phyloP scores from a whole-genome alignment of 2,113 vertebrate species.

The Cettia cetti region DNA sequence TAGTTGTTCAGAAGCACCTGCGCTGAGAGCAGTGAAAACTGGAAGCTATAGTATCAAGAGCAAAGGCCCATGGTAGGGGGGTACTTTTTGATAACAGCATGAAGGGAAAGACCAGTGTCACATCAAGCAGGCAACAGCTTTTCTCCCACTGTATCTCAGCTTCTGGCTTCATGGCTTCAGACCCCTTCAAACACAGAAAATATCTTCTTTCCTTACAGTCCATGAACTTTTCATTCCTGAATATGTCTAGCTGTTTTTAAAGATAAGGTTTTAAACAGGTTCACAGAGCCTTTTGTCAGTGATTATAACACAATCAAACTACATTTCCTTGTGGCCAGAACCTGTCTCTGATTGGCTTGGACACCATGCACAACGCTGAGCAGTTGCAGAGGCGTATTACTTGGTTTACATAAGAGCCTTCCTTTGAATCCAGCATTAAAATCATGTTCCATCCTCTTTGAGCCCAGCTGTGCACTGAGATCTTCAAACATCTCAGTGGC shows the following conservation, averaged over 20 bases:
- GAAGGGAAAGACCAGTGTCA: not conserved
- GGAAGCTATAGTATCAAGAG: not conserved
- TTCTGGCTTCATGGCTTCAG: not conserved
- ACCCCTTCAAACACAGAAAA: not conserved
- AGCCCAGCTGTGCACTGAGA: not conserved
- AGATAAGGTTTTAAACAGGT: not conserved
- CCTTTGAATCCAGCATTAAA: not conserved
- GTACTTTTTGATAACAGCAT: not conserved
- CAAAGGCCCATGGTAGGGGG: not conserved
- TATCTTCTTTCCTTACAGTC: not conserved
- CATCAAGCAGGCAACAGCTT: not conserved
- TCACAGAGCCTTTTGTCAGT: not conserved
- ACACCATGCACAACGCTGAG: not conserved
- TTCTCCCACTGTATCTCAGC: not conserved
- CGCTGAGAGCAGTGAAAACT: not conserved
- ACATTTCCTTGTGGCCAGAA: not conserved
- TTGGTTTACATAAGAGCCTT: not conserved
- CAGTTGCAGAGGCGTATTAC: not conserved
- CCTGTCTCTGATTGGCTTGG: not conserved
- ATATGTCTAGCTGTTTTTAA: not conserved
- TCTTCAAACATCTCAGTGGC: not conserved
- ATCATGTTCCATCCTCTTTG: not conserved
- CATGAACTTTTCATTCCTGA: not conserved
- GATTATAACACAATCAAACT: not conserved
- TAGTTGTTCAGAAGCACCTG: not conserved